Base-by-base conservation (phyloP, 2,888 invertebrate species). In the Caenorhabditis imperialis region DNA sequence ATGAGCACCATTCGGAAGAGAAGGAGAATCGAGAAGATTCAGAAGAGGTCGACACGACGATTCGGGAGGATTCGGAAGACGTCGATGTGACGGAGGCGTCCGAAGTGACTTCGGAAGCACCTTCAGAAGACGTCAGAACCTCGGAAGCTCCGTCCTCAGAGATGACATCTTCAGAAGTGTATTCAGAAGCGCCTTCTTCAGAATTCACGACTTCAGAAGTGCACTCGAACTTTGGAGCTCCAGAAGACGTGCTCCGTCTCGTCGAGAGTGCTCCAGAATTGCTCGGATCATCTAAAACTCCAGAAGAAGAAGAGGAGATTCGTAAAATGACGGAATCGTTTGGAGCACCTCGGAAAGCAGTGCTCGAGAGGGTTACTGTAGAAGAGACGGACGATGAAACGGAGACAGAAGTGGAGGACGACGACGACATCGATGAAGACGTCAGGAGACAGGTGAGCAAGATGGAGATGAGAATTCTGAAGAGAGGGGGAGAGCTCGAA, bases 311-410 rank as follows among this genome's bases (percentile, higher is more conserved):
- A 33, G 63, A 63, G 25, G 72, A 73, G 42, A 54, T 60, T 23
- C 58, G 65, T 48, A 58, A 73, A 53, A 60, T 73, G 65, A 65
- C 65, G 10, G 72, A 73, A 65, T 65, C 65, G 6, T 73, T 50
- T 20, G 73, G 73, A 16, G 65, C 53, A 16, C 73, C 73, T 23
- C 38, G 54, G n/a, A 58, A 67, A 44, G 73, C 73, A 14, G 67
- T 73, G 5, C 53, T 73, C 20, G 73, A 73, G 33, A 47, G 20
- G 22, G 40, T 63, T 16, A 53, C 47, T 1, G 44, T 57, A 3
- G 67, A 50, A 16, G 67, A 67, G n/a, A 57, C 55, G 3, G 60
- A 54, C 22, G 54, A 69, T 18, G 58, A 30, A 30, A 30, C 30
- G 30, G 30, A 30, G 10, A 30, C 30, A 7, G 77, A 77, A 12